phyloP scores from a whole-genome alignment of 92 coral and sea anemone species.

The Nematostella vectensis region DNA sequence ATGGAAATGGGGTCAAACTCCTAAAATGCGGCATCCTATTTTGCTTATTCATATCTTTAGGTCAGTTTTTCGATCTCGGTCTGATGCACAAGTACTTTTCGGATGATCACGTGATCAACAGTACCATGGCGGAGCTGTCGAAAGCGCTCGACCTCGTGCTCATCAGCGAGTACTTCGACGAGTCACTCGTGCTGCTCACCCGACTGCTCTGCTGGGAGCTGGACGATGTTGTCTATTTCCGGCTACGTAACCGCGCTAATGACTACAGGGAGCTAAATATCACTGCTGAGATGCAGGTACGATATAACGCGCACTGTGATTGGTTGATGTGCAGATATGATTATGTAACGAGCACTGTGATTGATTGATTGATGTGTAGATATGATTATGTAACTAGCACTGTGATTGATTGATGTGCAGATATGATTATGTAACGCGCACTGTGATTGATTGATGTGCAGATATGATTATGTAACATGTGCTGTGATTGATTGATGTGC shows the following conservation, averaged over 20 bases:
- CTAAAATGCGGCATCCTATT: no score
- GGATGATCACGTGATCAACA: slow-evolving; percentile 27
- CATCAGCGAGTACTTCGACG: slow-evolving; percentile 76
- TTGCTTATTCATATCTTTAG: no score
- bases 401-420: no score
- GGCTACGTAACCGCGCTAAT: slow-evolving; percentile 37
- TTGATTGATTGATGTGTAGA: no score
- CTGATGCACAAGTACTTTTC: slow-evolving; percentile 48
- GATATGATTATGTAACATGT: no score
- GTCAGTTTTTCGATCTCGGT: slow-evolving; percentile 75
- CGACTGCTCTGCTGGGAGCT: slow-evolving; percentile 78
- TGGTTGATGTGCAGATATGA: no score
- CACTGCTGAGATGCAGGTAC: slow-evolving; percentile 40
- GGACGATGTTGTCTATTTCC: slow-evolving; percentile 61
- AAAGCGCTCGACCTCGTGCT: slow-evolving; percentile 65
- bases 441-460: no score
- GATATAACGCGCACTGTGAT: no score
- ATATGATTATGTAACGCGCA: no score
- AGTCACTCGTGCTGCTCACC: slow-evolving; percentile 75
- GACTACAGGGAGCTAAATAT: slow-evolving; percentile 57
- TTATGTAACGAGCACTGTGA: neutral
- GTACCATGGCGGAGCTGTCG: slow-evolving; percentile 46
- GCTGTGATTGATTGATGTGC: no score
- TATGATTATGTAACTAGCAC: no score
- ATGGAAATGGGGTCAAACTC: no score